Percentiles rank a stretch among this genome's conserved stretches.
Conservation (phyloP, 2,888 invertebrate species). For the Carcina quercana region DNA sequence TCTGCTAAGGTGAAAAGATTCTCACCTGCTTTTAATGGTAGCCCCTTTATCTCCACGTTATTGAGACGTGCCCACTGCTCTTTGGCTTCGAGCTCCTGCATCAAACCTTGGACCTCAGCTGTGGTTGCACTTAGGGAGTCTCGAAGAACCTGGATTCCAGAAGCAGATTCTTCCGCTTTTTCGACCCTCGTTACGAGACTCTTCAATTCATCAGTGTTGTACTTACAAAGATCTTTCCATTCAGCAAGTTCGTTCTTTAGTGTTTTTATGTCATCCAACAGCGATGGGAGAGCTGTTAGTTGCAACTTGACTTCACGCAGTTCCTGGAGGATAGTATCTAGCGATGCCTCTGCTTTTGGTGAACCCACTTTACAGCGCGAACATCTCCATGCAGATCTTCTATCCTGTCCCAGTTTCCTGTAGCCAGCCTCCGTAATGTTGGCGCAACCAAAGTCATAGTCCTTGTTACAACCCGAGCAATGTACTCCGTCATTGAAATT, state of each 20-base stretch:
- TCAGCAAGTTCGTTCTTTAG: background rate
- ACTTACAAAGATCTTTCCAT: background rate
- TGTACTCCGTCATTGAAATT: too few species aligned
- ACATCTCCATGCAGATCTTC: too few species aligned
- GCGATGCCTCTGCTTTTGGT: too few species aligned
- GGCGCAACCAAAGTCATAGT: too few species aligned
- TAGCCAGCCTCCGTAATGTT: too few species aligned
- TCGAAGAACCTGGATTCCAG: background rate
- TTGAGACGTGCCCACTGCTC: slow-evolving; percentile 2
- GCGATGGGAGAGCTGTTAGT: background rate
- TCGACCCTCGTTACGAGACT: background rate
- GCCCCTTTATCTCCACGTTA: slow-evolving; percentile 4
- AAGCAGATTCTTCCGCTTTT: background rate
- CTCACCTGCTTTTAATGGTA: slow-evolving; percentile 1
- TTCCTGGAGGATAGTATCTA: background rate
- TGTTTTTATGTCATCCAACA: background rate
- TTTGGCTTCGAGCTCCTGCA: background rate
- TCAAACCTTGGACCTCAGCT: background rate
- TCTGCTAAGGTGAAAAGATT: slow-evolving; percentile 1
- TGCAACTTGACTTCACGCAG: background rate
- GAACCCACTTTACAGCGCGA: too few species aligned
- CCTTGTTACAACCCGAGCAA: too few species aligned
- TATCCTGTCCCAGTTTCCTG: too few species aligned
- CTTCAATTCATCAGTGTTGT: background rate
- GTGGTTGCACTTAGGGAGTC: background rate